Percentiles rank a stretch among this genome's conserved stretches.
Evolutionary conservation across 1,140 invertebrate species (phyloP).

Genomic region (Dreissena polymorpha): DNA sequence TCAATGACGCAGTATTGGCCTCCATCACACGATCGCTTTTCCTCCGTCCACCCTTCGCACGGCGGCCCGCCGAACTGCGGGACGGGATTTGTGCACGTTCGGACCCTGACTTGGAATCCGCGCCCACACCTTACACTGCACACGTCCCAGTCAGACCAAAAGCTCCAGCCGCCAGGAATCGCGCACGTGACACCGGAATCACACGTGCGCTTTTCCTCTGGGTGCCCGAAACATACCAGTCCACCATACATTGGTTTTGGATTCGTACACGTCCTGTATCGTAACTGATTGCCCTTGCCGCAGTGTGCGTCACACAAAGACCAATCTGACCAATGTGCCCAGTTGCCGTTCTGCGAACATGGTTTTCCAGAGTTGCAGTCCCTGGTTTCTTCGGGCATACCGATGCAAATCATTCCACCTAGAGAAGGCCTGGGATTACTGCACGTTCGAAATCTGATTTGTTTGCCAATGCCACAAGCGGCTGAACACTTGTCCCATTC

Average conservation of each 20-base stretch:
- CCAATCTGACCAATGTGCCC: slow-evolving; percentile 59
- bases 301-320: slow-evolving; percentile 47
- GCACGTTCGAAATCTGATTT: slow-evolving; percentile 58
- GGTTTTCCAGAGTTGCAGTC: slow-evolving; percentile 40
- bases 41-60: slow-evolving; percentile 27
- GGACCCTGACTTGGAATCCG: slow-evolving; percentile 42
- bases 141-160: slow-evolving; percentile 84
- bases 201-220: slow-evolving; percentile 44
- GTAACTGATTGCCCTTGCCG: slow-evolving; percentile 47
- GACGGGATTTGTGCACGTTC: slow-evolving; percentile 39
- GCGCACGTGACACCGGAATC: slow-evolving; percentile 13
- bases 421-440: slow-evolving; percentile 62
- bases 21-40: slow-evolving; percentile 29
- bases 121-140: slow-evolving; percentile 84
- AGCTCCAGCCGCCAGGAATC: slow-evolving; percentile 83
- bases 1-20: slow-evolving; percentile 68
- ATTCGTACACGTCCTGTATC: slow-evolving; percentile 84
- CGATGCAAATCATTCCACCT: slow-evolving; percentile 60
- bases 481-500: slow-evolving; percentile 55
- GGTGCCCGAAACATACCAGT: slow-evolving; percentile 84
- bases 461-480: slow-evolving; percentile 58
- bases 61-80: slow-evolving; percentile 39
- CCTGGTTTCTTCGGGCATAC: slow-evolving; percentile 38
- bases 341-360: slow-evolving; percentile 40
- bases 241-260: slow-evolving; percentile 83